Conservation (phyloP, 1,140 invertebrate genomes). For the Neuroterus valhalla region DNA sequence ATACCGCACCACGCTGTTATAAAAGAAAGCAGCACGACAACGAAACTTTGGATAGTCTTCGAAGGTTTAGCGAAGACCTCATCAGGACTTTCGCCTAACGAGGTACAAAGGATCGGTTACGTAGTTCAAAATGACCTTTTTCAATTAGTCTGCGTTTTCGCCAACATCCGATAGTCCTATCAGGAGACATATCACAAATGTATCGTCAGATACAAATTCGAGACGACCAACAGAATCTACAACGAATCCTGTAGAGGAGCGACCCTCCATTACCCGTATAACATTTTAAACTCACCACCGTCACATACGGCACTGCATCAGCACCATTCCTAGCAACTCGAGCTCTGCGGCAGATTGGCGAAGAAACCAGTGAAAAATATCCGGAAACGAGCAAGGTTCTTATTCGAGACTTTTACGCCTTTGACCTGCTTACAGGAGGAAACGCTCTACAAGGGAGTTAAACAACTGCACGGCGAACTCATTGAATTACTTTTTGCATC, state of each 20-base stretch:
- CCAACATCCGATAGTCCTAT: constrained; percentile 41
- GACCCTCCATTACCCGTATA: background rate
- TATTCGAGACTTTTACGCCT: constrained; percentile 66
- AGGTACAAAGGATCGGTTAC: no score
- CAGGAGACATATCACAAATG: constrained; percentile 54
- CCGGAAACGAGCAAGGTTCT: constrained; percentile 35
- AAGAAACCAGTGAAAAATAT: constrained; percentile 27
- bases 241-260: constrained; percentile 43
- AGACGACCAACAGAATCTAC: no score
- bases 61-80: no score
- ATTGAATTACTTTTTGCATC: no score
- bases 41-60: no score
- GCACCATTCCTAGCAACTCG: constrained; percentile 36
- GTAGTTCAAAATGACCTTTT: constrained; percentile 45
- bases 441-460: constrained; percentile 59
- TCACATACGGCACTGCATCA: no score
- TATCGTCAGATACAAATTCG: no score
- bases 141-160: constrained; percentile 39
- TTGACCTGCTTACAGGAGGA: constrained; percentile 54
- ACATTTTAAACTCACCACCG: no score
- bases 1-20: constrained; percentile 37
- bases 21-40: constrained; percentile 7
- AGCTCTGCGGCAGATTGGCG: constrained; percentile 23
- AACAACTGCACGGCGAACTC: constrained; percentile 47
- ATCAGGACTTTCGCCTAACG: no score